These are phyloP conservation scores for Phainopepla nitens DNA, from an alignment of 2,113 vertebrate genomes.

Conservation along the genomic window DNA sequence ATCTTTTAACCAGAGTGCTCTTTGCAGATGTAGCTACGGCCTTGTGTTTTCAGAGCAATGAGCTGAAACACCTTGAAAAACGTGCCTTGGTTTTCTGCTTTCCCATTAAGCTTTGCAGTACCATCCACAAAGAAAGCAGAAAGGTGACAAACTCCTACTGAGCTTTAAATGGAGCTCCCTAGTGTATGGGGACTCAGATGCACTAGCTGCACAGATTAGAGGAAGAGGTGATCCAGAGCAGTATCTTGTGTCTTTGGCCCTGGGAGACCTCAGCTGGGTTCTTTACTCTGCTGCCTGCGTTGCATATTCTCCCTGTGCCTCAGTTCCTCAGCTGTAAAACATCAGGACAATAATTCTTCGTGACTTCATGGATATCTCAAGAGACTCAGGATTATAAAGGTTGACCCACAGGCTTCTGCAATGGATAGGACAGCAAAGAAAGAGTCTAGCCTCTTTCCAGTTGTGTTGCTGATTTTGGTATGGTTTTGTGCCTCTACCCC, in stretches of 20 bases:
- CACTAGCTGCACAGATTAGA: not conserved
- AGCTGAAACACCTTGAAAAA: not conserved
- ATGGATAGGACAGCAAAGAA: not conserved
- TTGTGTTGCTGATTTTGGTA: not conserved
- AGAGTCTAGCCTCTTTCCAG: not conserved
- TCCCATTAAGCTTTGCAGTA: not conserved
- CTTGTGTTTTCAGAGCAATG: not conserved
- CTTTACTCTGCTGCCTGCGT: not conserved
- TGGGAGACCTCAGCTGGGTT: not conserved
- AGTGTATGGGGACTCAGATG: fast-evolving
- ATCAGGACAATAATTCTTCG: not conserved
- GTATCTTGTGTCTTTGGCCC: not conserved
- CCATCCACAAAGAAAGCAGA: not conserved
- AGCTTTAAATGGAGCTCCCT: not conserved
- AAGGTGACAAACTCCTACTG: not conserved
- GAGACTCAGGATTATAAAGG: not conserved
- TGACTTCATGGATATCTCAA: not conserved
- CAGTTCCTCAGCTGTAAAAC: not conserved
- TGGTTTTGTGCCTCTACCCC: not conserved
- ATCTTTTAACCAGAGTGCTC: not conserved
- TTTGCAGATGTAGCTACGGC: not conserved
- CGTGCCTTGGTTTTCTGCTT: not conserved
- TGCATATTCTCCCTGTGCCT: not conserved
- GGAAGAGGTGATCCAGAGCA: not conserved
- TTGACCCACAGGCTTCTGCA: not conserved